Evolutionary conservation across 1,140 invertebrate genomes (phyloP), one percentile per base, ranked within the genome.

Genomic region (Chrysomallon squamiferum): DNA sequence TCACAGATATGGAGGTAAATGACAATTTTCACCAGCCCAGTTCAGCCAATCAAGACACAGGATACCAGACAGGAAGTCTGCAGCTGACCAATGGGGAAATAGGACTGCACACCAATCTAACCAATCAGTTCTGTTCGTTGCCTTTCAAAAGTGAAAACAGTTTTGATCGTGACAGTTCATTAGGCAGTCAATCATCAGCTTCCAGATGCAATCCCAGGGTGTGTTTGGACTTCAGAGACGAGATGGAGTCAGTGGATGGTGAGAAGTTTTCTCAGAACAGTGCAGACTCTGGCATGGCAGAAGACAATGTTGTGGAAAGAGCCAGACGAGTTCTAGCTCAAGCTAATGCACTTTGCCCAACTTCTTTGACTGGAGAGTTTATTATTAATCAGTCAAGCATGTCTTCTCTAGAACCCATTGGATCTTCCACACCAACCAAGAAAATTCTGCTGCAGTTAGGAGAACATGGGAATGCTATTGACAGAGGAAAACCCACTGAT

Each of bases 81-180:
- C 65, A 66, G 32, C 50, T 54, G 47, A 61, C 65, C 20, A 65
- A 27, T 58, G 22, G 15, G 4, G 50, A 54, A 27, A 54, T 30
- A 27, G 50, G 50, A 27, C 54, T 70, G 15, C 66, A 72, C 27
- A 73, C 71, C 32, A 73, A 72, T 62, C 50, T 75, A 38, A 75
- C 76, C 59, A 69, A 67, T 60, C 69, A 76, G 60, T 72, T 72
- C 58, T 54, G 70, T 47, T 66, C 62, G 11, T 50, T 71, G 22
- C 70, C 74, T 32, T 68, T 72, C 41, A 70, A 68, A 60, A 57
- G 66, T 50, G 60, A 71, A 68, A 25, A 18, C 20, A 30, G 50
- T 33, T 20, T 65, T 9, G 59, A 68, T 22, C 50, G 66, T 30
- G 54, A 70, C 29, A 61, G 65, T 32, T 41, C 69, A 27, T 65